Base-by-base conservation (phyloP, 2,797 vertebrate species). In the Phoxinus dragarum region DNA sequence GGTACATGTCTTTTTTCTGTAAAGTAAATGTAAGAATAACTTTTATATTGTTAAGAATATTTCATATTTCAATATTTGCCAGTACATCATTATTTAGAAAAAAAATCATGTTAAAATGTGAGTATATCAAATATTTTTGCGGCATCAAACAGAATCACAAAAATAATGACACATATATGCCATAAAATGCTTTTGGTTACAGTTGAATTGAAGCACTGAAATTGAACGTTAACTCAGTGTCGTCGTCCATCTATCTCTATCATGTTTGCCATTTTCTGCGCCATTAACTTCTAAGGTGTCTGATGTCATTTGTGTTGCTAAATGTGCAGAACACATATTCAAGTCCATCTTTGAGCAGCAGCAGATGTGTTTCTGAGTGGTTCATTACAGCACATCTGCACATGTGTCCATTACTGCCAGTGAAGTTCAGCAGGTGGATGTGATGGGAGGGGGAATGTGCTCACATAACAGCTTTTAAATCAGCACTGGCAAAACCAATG, bases 251-350 rank as follows among this genome's bases (percentile, higher is more conserved):
- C 75, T 27, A 59, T 79, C 67, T 61, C 40, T 36, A 9, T 59
- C 49, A 47, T 6, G 52, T 73, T 52, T 44, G 49, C 77, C 66
- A 64, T 79, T 78, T 79, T 71, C 76, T 69, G 83, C 66, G 1
- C 31, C 77, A 85, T 85, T 85, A 85, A 68, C 77, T 61, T 52
- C 66, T 49, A 78, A 82, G 81, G 72, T 90, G 86, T 90, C 84
- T 1, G 81, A 78, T 88, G 11, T 86, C 68, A 88, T 91, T 92
- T 92, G 84, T 89, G 85, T 88, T 74, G 68, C 38, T 61, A 79
- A 84, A 77, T 72, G 64, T 64, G 68, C 54, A 72, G 82, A 61
- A 64, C 17, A 66, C 69, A 85, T 71, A 80, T 73, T 82, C 49
- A 67, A 80, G 59, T 76, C 71, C 23, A 84, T 73, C 76, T 83